Conservation (phyloP, 53 echinoderm and acorn worm species). For the Temnopleurus reevesii region DNA sequence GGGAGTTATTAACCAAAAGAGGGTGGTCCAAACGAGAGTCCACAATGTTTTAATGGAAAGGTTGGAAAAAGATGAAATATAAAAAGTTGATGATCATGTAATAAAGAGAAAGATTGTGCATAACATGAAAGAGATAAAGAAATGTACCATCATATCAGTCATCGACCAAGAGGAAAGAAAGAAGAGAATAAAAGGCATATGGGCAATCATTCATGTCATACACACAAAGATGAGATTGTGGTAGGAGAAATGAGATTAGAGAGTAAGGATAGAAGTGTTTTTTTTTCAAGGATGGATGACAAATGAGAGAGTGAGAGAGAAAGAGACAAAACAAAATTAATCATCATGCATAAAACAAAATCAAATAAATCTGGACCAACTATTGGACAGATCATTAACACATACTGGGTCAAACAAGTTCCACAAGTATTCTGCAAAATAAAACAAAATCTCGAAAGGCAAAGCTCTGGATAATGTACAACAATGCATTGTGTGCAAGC, state of each 20-base stretch:
- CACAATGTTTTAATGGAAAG: not conserved
- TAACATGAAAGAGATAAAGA: not conserved
- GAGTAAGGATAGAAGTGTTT: not conserved
- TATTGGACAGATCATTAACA: not conserved
- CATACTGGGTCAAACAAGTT: conserved; percentile 7
- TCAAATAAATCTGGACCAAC: conserved; percentile 37
- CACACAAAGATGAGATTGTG: not conserved
- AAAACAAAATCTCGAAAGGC: not conserved
- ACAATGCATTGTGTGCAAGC: conserved; percentile 35
- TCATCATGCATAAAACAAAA: conserved; percentile 47
- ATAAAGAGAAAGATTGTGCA: conserved; percentile 34
- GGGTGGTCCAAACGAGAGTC: not conserved
- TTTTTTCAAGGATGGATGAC: not conserved
- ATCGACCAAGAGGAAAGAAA: not conserved
- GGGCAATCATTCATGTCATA: not conserved
- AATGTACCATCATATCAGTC: not conserved
- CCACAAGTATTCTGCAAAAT: not conserved
- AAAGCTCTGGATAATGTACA: not conserved
- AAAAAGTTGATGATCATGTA: conserved; percentile 30
- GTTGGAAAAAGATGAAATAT: conserved; percentile 37
- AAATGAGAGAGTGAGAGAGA: conserved; percentile 53
- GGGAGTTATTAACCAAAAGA: not conserved
- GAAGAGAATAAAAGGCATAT: not conserved
- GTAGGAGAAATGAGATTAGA: not conserved
- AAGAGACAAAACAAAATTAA: conserved; percentile 56